Evolutionary conservation across 2,797 vertebrate species (phyloP).

Genomic region (Percopsis omiscomaycus): DNA sequence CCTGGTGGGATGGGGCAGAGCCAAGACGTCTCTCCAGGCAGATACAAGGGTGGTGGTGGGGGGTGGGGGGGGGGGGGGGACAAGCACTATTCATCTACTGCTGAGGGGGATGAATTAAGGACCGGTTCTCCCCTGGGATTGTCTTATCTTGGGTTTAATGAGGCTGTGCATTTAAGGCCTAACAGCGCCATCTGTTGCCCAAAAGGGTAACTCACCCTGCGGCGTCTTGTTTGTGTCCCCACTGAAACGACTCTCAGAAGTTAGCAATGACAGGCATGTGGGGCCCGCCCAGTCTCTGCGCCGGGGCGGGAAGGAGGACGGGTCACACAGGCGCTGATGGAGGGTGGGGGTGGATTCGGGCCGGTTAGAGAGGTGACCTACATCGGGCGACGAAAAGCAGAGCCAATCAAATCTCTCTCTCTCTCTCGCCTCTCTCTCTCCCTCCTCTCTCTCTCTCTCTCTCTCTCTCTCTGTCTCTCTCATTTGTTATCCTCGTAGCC

Average conservation of each 20-base stretch:
- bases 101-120: conserved; percentile 31
- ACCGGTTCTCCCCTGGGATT: conserved; percentile 13
- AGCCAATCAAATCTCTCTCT: conserved; percentile 51
- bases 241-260: conserved; percentile 63
- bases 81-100: conserved; percentile 5
- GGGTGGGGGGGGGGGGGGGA: neutral
- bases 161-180: conserved; percentile 23
- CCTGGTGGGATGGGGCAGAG: too few relatives aligned
- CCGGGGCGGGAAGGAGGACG: neutral
- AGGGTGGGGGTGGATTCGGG: conserved; percentile 30
- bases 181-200: conserved; percentile 55
- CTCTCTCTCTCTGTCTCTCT: neutral
- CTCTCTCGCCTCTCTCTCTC: conserved; percentile 1
- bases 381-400: conserved; percentile 61
- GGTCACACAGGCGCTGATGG: neutral
- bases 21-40: too few relatives aligned
- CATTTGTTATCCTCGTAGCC: neutral
- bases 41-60: too few relatives aligned
- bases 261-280: conserved; percentile 66
- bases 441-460: neutral
- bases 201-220: conserved; percentile 22
- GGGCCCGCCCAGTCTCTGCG: conserved; percentile 26
- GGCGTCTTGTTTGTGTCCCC: conserved; percentile 41
- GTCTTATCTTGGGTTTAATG: neutral
- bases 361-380: conserved; percentile 66